phyloP scores from a whole-genome alignment of 2,797 vertebrate genomes.

The Ctenosaura bakeri region DNA sequence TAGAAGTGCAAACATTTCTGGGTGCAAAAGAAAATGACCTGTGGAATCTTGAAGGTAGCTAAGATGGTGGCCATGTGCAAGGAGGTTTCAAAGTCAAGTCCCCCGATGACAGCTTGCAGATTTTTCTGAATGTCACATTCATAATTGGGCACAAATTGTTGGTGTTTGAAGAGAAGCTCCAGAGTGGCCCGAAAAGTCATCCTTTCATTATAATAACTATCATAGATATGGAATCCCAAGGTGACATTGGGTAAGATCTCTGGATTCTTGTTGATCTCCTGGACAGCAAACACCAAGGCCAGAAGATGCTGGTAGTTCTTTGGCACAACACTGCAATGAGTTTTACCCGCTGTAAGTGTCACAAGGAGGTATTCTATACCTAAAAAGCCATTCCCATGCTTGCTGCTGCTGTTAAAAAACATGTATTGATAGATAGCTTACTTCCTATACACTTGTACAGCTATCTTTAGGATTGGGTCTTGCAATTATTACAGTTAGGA shows the following conservation, averaged over 20 bases:
- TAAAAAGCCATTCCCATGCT: no score
- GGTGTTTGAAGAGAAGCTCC: not conserved
- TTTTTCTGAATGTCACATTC: not conserved
- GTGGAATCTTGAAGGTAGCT: not conserved
- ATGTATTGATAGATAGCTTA: no score
- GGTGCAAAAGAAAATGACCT: not conserved
- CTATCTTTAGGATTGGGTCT: no score
- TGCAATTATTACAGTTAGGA: no score
- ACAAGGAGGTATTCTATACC: no score
- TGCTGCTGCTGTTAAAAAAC: no score
- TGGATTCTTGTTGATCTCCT: not conserved
- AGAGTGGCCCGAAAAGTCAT: not conserved
- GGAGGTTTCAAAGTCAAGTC: not conserved
- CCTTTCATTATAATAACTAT: slow-evolving; percentile 15
- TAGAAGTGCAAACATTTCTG: not conserved
- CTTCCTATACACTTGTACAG: no score
- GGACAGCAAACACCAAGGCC: slow-evolving; percentile 13
- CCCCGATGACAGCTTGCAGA: not conserved
- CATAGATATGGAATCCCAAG: slow-evolving; percentile 9
- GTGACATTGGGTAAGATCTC: not conserved
- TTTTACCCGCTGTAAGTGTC: no score
- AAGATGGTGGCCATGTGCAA: not conserved
- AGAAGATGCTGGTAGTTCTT: slow-evolving; percentile 23
- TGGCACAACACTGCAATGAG: not conserved
- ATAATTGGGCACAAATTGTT: not conserved